Evolutionary conservation across 2,797 vertebrate species (phyloP), one percentile per base, ranked within the genome.

Genomic region (Ptychobarbus kaznakovi): DNA sequence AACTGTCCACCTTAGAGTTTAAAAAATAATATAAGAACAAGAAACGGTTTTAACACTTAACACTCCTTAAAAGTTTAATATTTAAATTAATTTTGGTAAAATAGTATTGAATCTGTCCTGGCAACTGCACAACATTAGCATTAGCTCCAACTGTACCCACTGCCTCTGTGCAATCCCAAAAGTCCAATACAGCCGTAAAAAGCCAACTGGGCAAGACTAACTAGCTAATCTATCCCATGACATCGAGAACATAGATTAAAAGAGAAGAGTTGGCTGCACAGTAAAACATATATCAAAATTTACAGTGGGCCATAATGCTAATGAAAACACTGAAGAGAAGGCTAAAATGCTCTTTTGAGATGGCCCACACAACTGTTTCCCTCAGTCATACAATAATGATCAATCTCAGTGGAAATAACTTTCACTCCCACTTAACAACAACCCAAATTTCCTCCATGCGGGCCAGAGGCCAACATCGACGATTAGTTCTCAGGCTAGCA

Each of bases 121-220:
- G n/a, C 49, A 78, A 53, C n/a, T 84, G 25, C 32, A 65, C 58
- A 76, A 76, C 53, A 40, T 74, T 75, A 73, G 58, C 40, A 63
- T 70, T 68, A 79, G 65, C 65, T 42, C 38, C 65, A 70, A 49
- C 12, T 28, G 1, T 58, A 77, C 20, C 51, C 20, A 38, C 46
- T 78, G n/a, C 28, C 18, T 25, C 42, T 8, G 28, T 46, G 15
- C 58, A 83, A 68, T 85, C 76, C 40, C 65, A 25, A 44, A 79
- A 90, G 87, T 89, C 87, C 86, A 73, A 81, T 63, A 93, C 92
- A 90, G 92, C 95, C 95, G 95, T 96, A 95, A 96, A 96, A 95
- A 95, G 95, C 94, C 94, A 96, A 96, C 94, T 95, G 95, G 94
- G 95, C 95, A 96, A 96, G 65, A 95, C 96, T 95, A 93, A 94